Evolutionary conservation across 2,888 invertebrate genomes (phyloP), one percentile per base, ranked within the genome.

Genomic region (Hydrotaea cyrtoneurina): DNA sequence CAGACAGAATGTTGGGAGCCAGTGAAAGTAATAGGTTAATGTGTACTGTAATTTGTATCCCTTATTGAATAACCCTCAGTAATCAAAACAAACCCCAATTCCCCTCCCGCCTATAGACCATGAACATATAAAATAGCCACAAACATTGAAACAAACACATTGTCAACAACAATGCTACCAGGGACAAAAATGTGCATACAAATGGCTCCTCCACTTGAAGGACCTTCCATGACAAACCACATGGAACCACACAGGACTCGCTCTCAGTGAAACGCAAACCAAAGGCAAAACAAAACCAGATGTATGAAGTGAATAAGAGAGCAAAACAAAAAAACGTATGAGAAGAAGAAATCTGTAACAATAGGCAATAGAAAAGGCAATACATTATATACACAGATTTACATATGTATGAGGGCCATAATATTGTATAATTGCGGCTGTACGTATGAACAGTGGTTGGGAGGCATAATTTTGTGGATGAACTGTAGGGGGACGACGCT

Each of bases 361-460:
- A 71, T 50, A 71, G 53, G 26, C 31, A 26, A 46, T 26, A 57
- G 55, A 71, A 71, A 23, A 71, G 53, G 50, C 31, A 50, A 59
- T 26, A 57, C 55, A 62, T 74, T 59, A 23, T 43, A 39, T 21
- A 66, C 10, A 26, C 39, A 3, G 8, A 39, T 66, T 19, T 66
- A 17, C 19, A 66, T 39, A 66, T 23, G 69, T 23, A 23, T 46
- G 69, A 23, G 69, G 2, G 23, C 46, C 69, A 46, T 46, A 69
- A 43, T 23, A 69, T 46, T 10, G 23, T 23, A 69, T 46, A 69
- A 69, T 43, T 69, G 23, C 23, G 43, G 46, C 43, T 43, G 62
- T 36, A 36, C 8, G 31, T 31, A 31, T 2, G 31, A 31, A 31
- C 31, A 31, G 31, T 31, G 31, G 2, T 31, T 31, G 31, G 31